Evolutionary conservation across 1,140 invertebrate species (phyloP).

Genomic region (Paraescarpia echinospica): DNA sequence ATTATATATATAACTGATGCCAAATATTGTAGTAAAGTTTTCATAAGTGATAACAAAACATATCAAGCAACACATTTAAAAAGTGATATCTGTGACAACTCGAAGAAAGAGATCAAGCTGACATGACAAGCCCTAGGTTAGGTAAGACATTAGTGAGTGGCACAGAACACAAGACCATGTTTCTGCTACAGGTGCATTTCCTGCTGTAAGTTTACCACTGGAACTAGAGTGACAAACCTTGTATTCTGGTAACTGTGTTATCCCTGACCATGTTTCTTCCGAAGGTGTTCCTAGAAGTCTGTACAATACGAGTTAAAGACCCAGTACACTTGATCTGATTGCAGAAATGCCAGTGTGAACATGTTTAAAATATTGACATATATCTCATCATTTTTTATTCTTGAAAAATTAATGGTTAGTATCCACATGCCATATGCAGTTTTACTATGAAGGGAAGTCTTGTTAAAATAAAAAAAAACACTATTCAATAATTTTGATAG

Average conservation of each 20-base stretch:
- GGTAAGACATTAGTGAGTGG: no score
- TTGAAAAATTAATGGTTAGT: no score
- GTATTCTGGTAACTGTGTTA: constrained; percentile 55
- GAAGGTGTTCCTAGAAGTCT: constrained; percentile 58
- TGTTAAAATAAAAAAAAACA: no score
- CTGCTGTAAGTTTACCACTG: background rate
- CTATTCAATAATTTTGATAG: no score
- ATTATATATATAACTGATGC: background rate
- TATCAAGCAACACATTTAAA: background rate
- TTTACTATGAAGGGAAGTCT: no score
- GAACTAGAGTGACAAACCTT: constrained; percentile 33
- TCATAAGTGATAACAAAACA: background rate
- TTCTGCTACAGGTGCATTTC: no score
- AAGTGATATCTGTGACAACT: background rate
- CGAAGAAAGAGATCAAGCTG: background rate
- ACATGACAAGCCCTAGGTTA: background rate
- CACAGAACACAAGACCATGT: no score
- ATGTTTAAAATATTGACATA: no score
- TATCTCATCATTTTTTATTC: no score
- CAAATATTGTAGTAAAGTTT: background rate
- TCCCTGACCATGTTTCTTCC: constrained; percentile 58
- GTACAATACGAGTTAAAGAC: constrained; percentile 20
- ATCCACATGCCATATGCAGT: no score
- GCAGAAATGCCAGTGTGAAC: no score
- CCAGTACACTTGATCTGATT: background rate